These are phyloP conservation scores for Embidobia sp. DNA, from an alignment of 2,888 invertebrate genomes.

Conservation along the genomic window DNA sequence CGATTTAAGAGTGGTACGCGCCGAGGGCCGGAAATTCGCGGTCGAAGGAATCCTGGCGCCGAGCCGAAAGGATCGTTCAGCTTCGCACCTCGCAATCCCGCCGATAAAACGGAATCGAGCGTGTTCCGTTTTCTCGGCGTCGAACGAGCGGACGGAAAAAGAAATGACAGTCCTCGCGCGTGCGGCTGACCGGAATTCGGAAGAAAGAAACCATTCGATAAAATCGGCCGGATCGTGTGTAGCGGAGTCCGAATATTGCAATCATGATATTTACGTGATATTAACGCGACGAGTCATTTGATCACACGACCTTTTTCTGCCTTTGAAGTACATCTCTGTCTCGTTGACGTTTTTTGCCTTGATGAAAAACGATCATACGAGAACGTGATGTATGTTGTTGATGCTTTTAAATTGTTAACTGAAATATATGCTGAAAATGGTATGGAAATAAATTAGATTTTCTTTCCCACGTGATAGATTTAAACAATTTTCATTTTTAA, in stretches of 20 bases:
- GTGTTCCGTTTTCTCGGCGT: conserved; percentile 45
- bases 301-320: conserved; percentile 28
- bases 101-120: conserved; percentile 62
- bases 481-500: no score
- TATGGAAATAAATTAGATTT: no score
- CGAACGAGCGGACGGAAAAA: conserved; percentile 22
- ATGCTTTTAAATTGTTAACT: conserved; percentile 13
- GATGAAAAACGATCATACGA: conserved; percentile 12
- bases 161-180: conserved; percentile 50
- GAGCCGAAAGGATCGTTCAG: no score
- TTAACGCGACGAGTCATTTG: conserved; percentile 37
- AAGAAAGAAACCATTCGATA: conserved; percentile 41
- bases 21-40: conserved; percentile 71
- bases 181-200: conserved; percentile 54
- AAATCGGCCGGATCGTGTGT: conserved; percentile 33
- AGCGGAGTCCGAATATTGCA: conserved; percentile 21
- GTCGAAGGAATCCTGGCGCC: conserved; percentile 67
- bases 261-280: conserved; percentile 44
- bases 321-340: conserved; percentile 19
- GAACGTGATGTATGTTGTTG: neutral
- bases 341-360: conserved; percentile 11
- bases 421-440: conserved; percentile 8
- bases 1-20: conserved; percentile 68
- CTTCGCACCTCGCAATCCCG: conserved; percentile 58
- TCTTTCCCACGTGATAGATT: no score